Evolutionary conservation across 2,113 vertebrate genomes (phyloP), one percentile per base, ranked within the genome.

Genomic region (Piprites chloris): DNA sequence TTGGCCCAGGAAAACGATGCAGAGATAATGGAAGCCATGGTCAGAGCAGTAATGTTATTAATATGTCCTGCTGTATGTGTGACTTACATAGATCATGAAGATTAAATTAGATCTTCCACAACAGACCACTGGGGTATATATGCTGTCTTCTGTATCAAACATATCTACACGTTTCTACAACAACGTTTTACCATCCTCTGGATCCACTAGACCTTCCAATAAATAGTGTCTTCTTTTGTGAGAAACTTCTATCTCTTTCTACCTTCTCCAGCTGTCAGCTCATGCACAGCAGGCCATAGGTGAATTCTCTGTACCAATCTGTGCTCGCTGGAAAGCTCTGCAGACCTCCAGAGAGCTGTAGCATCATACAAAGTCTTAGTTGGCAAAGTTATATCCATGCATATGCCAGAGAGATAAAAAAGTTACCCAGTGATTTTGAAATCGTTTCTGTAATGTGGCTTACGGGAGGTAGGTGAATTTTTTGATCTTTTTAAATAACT

Each of bases 101-200:
- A 52, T 67, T 42, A 56, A 71, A 28, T 59, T 42, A 72, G 53
- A 24, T 30, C 44, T 68, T 23, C n/a, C 21, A 46, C 65, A 44
- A 32, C 1, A 15, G 8, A 41, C 11, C 18, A 37, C 1, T 2
- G 2, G 11, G 23, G 14, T 58, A 3, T 35, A 7, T 15, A 41
- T 49, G 50, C 44, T 87, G 26, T 12, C 19, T 21, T 73, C 39
- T 49, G 7, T 44, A 37, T 49, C 14, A 63, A 35, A 59, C 4
- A 12, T 14, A 4, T 63, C 44, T 28, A 63, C 59, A 50, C 73
- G 41, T 11, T 68, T 35, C 14, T 65, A 12, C 37, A 90, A 68
- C 2, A 17, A 42, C 42, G 52, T 23, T 83, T 62, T 17, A 72
- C 12, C 32, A 28, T 35, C 7, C 17, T 63, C 24, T 80, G 58